These are phyloP conservation scores for Apodemia duryi DNA, from an alignment of 2,888 invertebrate genomes.

Conservation along the genomic window DNA sequence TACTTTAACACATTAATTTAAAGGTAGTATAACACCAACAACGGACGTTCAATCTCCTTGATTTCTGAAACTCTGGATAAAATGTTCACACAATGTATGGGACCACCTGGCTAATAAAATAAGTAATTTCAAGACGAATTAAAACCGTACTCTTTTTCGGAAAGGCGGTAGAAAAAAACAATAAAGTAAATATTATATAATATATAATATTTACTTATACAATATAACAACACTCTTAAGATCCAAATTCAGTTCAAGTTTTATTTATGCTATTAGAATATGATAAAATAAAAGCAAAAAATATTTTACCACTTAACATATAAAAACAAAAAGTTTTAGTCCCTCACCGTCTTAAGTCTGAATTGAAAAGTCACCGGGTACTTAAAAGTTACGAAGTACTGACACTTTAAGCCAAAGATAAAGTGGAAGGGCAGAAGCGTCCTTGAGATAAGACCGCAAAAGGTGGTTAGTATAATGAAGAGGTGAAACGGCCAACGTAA, in stretches of 20 bases:
- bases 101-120: too few species aligned
- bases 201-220: too few species aligned
- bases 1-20: too few species aligned
- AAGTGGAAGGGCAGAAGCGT: conserved; percentile 37
- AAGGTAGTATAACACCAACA: too few species aligned
- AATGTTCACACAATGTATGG: too few species aligned
- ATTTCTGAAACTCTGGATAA: too few species aligned
- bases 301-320: conserved; percentile 1
- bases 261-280: neutral
- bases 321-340: conserved; percentile 9
- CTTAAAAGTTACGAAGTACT: conserved; percentile 36
- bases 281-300: neutral
- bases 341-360: conserved; percentile 11
- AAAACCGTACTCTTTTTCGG: too few species aligned
- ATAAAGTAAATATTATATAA: too few species aligned
- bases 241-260: neutral
- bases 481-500: conserved; percentile 30
- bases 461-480: conserved; percentile 32
- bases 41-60: too few species aligned
- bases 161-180: too few species aligned
- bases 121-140: too few species aligned
- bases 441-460: conserved; percentile 40
- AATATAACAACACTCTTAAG: too few species aligned
- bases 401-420: conserved; percentile 38
- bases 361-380: conserved; percentile 15